These are phyloP conservation scores for Hirtodrosophila trivittata DNA, from an alignment of 2,888 invertebrate genomes.

Conservation along the genomic window DNA sequence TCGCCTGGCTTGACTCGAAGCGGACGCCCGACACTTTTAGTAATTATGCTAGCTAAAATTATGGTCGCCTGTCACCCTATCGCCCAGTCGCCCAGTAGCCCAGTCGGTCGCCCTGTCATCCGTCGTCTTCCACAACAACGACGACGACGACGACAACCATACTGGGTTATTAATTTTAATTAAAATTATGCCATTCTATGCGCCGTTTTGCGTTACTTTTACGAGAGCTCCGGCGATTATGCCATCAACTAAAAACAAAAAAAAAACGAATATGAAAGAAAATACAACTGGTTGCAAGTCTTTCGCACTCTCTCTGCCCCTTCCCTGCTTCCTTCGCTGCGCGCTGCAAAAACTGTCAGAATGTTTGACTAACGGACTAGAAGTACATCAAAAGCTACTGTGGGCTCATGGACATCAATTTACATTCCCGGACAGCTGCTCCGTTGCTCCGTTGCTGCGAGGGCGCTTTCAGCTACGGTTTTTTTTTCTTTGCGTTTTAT, in stretches of 20 bases:
- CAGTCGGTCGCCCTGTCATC: slow-evolving; percentile 64
- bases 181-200: slow-evolving; percentile 75
- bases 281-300: slow-evolving; percentile 10
- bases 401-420: slow-evolving; percentile 59
- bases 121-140: slow-evolving; percentile 6
- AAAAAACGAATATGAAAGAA: neutral
- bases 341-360: slow-evolving; percentile 33
- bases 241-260: slow-evolving; percentile 27
- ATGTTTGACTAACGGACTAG: slow-evolving; percentile 33
- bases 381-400: slow-evolving; percentile 40
- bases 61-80: slow-evolving; percentile 69
- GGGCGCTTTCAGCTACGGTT: neutral
- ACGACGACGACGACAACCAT: slow-evolving; percentile 23
- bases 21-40: slow-evolving; percentile 35
- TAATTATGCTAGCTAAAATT: slow-evolving; percentile 76
- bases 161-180: slow-evolving; percentile 78
- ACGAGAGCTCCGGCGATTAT: slow-evolving; percentile 48
- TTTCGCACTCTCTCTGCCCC: slow-evolving; percentile 6
- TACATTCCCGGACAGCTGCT: slow-evolving; percentile 58
- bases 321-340: neutral
- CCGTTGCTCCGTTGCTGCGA: slow-evolving; percentile 20
- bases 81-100: no score
- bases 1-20: slow-evolving; percentile 7
- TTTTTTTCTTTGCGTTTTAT: no score
- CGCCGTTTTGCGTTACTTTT: slow-evolving; percentile 27